Evolutionary conservation across 64 coral and sea anemone genomes (phyloP).

Genomic region (Trachythela sp.): DNA sequence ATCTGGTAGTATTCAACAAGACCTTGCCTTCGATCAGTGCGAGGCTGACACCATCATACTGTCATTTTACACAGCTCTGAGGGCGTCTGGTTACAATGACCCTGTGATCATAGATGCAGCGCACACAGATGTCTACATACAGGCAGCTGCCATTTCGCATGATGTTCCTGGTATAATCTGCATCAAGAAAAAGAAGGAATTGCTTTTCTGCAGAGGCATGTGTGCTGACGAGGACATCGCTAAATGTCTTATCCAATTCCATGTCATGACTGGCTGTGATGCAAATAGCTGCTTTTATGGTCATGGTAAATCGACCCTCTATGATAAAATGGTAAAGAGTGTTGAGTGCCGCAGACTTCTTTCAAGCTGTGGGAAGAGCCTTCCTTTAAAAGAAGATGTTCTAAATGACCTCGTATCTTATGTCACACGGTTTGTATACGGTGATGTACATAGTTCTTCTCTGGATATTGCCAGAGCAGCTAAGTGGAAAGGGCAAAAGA

Average conservation of each 20-base stretch:
- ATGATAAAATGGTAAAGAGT: background rate
- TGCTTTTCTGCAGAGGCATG: background rate
- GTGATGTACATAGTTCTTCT: too few relatives aligned
- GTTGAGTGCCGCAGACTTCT: background rate
- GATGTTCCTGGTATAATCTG: background rate
- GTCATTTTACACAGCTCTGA: background rate
- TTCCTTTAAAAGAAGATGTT: background rate
- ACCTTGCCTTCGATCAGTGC: background rate
- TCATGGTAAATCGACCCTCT: background rate
- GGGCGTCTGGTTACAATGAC: background rate
- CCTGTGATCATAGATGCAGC: conserved; percentile 8
- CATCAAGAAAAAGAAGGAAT: background rate
- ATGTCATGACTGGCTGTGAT: background rate
- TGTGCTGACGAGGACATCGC: background rate
- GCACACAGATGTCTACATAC: background rate
- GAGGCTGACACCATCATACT: conserved; percentile 11
- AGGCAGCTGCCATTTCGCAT: too few relatives aligned
- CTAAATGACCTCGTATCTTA: background rate
- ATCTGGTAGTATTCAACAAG: background rate
- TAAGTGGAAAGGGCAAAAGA: too few relatives aligned
- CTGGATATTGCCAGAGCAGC: too few relatives aligned
- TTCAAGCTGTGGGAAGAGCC: background rate
- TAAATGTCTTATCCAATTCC: too few relatives aligned
- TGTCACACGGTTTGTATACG: background rate
- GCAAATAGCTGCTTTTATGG: too few relatives aligned